Evolutionary conservation across 2,113 vertebrate genomes (phyloP).

Genomic region (Amphiprion ocellaris): DNA sequence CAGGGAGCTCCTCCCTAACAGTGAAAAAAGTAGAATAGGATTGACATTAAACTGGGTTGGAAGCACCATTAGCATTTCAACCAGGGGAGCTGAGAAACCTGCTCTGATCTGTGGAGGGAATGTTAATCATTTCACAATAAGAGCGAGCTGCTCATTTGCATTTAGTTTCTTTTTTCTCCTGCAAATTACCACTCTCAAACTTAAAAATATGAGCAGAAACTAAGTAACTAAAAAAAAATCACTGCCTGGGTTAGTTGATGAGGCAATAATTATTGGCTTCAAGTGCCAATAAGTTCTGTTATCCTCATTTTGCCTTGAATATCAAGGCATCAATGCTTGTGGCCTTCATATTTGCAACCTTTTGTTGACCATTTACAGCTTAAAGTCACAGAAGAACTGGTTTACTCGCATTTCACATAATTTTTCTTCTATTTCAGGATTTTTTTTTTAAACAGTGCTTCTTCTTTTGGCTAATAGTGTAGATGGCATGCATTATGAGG

Average conservation of each 20-base stretch:
- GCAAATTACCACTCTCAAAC: slow-evolving; percentile 29
- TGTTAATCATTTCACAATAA: slow-evolving; percentile 81
- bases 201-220: slow-evolving; percentile 34
- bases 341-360: slow-evolving; percentile 3
- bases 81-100: slow-evolving; percentile 76
- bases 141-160: slow-evolving; percentile 67
- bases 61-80: slow-evolving; percentile 84
- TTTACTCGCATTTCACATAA: slow-evolving; percentile 21
- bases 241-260: not conserved
- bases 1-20: slow-evolving; percentile 60
- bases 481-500: slow-evolving; percentile 18
- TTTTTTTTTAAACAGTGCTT: slow-evolving; percentile 15
- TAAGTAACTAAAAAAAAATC: slow-evolving; percentile 40
- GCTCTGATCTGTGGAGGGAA: slow-evolving; percentile 80
- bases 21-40: slow-evolving; percentile 55
- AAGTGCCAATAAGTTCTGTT: slow-evolving; percentile 29
- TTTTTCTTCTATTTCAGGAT: slow-evolving; percentile 12
- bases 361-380: slow-evolving; percentile 18
- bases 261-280: slow-evolving; percentile 20
- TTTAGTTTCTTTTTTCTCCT: slow-evolving; percentile 31
- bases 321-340: slow-evolving; percentile 20
- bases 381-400: not conserved
- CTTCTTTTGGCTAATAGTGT: slow-evolving; percentile 2
- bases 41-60: slow-evolving; percentile 79
- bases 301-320: slow-evolving; percentile 21